Evolutionary conservation across 2,113 vertebrate genomes (phyloP), one percentile per base, ranked within the genome.

Genomic region (Hippopotamus amphibius): DNA sequence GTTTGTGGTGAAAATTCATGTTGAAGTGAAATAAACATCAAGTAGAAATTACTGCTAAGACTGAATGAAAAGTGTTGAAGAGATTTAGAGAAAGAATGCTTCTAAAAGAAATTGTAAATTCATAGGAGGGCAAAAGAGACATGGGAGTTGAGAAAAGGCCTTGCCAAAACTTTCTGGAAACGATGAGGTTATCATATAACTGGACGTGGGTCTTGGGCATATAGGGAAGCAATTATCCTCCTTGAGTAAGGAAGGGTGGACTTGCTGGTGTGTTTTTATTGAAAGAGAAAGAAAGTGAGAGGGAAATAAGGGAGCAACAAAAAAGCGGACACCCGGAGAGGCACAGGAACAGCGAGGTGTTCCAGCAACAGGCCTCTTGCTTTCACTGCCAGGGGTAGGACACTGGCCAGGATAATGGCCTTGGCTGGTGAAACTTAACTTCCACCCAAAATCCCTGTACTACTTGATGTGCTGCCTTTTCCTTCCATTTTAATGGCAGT

Each of bases 1-100:
- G 86, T 66, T 96, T 33, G 28, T 21, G 9, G 63, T 88, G 71
- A 88, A 90, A 96, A 95, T 96, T 21, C 94, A 53, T 96, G n/a
- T 82, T 88, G 76, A 92, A 95, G 22, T 80, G 8, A 93, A 93
- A 46, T 85, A 81, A 87, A 93, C 85, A 50, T 24, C 33, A 68
- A 87, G 69, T 28, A 37, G 59, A 82, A 77, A 88, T 79, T 26
- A 72, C 71, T 76, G 33, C 53, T 69, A 72, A 55, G 88, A 85
- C 48, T 43, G 55, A 90, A 80, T 33, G 26, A 63, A 83, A 93
- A 86, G 43, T 68, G 59, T 53, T 59, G 82, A 92, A 85, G 48
- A 89, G 48, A 57, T 41, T 30, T 9, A 41, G 59, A 28, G 61
- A 77, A 72, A 82, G 5, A 48, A 80, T 43, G 92, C 68, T 94